A percentile compares a stretch with the other conserved stretches of the same genome.
These are phyloP conservation scores for Balanococcus diminutus DNA, from an alignment of 2,888 invertebrate genomes.

Conservation along the genomic window DNA sequence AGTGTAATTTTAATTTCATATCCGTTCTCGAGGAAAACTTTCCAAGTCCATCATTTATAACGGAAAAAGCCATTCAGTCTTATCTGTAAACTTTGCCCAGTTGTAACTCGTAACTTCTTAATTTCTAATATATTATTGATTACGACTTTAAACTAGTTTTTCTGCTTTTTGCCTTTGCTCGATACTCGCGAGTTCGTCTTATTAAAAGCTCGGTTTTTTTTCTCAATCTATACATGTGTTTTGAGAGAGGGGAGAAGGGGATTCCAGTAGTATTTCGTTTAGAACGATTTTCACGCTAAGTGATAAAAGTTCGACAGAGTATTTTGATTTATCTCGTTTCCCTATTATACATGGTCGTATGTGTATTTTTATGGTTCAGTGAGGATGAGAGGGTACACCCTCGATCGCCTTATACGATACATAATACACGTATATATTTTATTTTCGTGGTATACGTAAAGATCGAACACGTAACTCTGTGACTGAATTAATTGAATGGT, in stretches of 20 bases:
- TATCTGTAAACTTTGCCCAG: constrained; percentile 37
- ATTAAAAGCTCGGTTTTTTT: constrained; percentile 10
- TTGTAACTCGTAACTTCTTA: constrained; percentile 39
- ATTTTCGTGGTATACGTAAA: background rate
- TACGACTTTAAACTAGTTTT: constrained; percentile 32
- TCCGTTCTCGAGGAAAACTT: constrained; percentile 16
- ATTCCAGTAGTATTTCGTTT: background rate
- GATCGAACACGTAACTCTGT: background rate
- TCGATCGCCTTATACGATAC: background rate
- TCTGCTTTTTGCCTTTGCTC: background rate
- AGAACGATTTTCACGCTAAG: constrained; percentile 31
- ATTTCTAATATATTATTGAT: constrained; percentile 37
- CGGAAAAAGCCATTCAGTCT: constrained; percentile 21
- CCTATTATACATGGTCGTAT: no score
- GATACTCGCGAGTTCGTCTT: background rate
- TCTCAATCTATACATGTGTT: constrained; percentile 14
- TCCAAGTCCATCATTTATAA: constrained; percentile 42
- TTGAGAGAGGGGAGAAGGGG: background rate
- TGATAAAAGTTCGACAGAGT: constrained; percentile 34
- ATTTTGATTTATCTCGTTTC: constrained; percentile 26
- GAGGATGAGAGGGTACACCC: background rate
- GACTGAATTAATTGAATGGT: constrained; percentile 16
- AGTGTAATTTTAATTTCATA: constrained; percentile 42
- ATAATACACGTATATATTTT: background rate
- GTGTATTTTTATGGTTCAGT: background rate